Conservation (phyloP, 2,113 vertebrate species). For the Hyaena hyaena region DNA sequence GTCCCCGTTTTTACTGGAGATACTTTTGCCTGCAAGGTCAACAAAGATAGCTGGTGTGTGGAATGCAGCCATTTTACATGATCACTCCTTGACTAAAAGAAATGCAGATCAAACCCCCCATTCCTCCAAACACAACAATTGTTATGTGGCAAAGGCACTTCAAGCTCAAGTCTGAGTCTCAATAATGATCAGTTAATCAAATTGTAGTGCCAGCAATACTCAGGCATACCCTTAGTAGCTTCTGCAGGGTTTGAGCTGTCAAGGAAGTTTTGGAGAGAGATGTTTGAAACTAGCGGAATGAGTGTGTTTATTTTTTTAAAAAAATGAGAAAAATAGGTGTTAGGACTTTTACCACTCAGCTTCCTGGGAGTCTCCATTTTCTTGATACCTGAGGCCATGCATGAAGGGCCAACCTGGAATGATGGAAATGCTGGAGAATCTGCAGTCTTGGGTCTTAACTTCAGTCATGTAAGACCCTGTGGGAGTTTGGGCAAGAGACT, state of each 20-base stretch:
- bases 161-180: neutral
- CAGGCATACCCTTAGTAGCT: neutral
- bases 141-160: neutral
- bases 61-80: neutral
- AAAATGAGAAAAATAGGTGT: neutral
- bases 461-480: neutral
- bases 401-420: neutral
- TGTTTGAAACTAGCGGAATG: neutral
- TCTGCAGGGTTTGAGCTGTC: neutral
- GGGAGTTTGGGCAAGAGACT: neutral
- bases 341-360: neutral
- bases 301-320: neutral
- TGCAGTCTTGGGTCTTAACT: neutral
- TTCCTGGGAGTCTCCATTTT: neutral
- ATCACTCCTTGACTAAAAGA: neutral
- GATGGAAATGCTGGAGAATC: neutral
- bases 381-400: neutral
- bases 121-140: neutral
- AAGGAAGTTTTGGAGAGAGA: neutral
- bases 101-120: neutral
- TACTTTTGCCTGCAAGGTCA: constrained; percentile 16
- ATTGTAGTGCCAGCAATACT: neutral
- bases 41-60: neutral
- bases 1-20: constrained; percentile 17
- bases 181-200: neutral